phyloP scores from a whole-genome alignment of 92 coral and sea anemone genomes.

The Blastomussa wellsi region DNA sequence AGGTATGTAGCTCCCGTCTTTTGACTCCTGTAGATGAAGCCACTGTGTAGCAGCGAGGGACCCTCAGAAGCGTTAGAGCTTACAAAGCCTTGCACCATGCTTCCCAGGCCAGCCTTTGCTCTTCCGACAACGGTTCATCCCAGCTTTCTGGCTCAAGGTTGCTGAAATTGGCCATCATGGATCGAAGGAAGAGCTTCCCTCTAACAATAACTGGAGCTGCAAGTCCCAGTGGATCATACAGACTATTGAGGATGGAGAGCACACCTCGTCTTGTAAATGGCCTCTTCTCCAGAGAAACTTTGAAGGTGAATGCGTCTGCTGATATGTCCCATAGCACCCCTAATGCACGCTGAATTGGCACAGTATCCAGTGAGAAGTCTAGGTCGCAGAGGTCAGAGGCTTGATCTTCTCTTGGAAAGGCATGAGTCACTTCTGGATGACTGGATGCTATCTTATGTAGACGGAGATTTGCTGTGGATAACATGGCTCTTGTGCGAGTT shows the following conservation, averaged over 20 bases:
- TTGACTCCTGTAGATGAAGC: neutral
- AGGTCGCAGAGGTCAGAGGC: constrained; percentile 13
- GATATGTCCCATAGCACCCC: constrained; percentile 39
- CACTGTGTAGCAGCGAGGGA: constrained; percentile 22
- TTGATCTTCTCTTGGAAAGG: constrained; percentile 14
- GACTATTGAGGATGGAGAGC: constrained; percentile 21
- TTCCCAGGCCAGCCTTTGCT: constrained; percentile 25
- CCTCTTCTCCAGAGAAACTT: neutral
- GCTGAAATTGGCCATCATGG: constrained; percentile 7
- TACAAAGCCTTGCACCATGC: constrained; percentile 20
- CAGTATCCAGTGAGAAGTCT: constrained; percentile 7
- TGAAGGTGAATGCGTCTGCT: constrained; percentile 31
- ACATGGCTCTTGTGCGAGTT: constrained; percentile 6
- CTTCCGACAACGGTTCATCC: constrained; percentile 1
- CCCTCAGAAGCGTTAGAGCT: constrained; percentile 4
- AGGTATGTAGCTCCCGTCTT: neutral
- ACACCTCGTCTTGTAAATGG: constrained; percentile 39
- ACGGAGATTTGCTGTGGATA: neutral
- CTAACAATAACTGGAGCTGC: constrained; percentile 40
- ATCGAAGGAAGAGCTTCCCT: constrained; percentile 20
- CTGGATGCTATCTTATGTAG: constrained; percentile 21
- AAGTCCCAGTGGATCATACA: constrained; percentile 39
- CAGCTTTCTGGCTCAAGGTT: neutral
- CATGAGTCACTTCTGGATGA: constrained; percentile 15
- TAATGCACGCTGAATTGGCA: constrained; percentile 28